These are phyloP conservation scores for Lithophane semibrunnea DNA, from an alignment of 2,888 invertebrate genomes.

Conservation along the genomic window DNA sequence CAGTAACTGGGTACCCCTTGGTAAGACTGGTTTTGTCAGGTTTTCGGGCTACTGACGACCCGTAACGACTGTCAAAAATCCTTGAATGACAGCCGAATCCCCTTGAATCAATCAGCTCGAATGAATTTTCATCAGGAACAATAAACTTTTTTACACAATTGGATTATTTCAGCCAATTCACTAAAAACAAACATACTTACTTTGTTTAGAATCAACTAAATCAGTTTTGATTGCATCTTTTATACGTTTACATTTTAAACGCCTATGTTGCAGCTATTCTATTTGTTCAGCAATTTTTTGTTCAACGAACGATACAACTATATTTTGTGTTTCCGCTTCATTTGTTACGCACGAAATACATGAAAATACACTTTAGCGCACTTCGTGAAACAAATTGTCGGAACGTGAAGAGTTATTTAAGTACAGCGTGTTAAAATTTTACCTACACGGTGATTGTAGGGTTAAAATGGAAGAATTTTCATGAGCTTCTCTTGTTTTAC, in stretches of 20 bases:
- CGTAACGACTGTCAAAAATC: too few species aligned
- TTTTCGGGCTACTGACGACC: too few species aligned
- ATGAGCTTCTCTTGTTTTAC: neutral
- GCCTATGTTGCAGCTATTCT: conserved; percentile 35
- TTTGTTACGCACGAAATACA: conserved; percentile 63
- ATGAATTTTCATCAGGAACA: neutral
- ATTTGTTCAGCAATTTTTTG: conserved; percentile 51
- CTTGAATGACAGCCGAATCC: too few species aligned
- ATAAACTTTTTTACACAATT: neutral
- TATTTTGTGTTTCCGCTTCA: conserved; percentile 53
- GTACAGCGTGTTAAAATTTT: conserved; percentile 32
- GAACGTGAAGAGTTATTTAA: conserved; percentile 38
- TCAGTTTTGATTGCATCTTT: conserved; percentile 11
- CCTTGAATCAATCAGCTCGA: too few species aligned
- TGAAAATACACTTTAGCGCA: conserved; percentile 57
- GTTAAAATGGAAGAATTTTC: neutral
- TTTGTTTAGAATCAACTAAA: neutral
- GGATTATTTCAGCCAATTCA: too few species aligned
- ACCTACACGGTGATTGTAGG: conserved; percentile 5
- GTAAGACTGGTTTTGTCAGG: too few species aligned
- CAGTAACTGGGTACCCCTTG: too few species aligned
- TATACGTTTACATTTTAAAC: conserved; percentile 39
- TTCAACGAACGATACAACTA: conserved; percentile 42
- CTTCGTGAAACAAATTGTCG: conserved; percentile 46
- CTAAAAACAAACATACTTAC: too few species aligned